A percentile compares a stretch with the other conserved stretches of the same genome.
phyloP scores from a whole-genome alignment of 2,113 vertebrate species.

The Corythornis vintsioides region DNA sequence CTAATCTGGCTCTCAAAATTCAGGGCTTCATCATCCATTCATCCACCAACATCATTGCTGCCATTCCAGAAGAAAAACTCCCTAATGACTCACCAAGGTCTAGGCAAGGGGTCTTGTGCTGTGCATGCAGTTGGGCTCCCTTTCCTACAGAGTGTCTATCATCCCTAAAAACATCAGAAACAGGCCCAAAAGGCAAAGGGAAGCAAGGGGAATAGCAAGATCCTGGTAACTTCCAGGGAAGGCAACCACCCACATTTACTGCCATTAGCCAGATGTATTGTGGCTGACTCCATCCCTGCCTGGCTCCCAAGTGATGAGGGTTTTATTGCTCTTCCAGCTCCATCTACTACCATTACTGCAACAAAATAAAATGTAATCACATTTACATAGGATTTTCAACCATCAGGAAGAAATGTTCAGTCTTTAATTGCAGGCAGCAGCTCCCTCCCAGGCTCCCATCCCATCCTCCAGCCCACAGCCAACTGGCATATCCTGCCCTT shows the following conservation, averaged over 20 bases:
- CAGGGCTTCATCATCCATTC: background rate
- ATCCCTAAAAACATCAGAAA: background rate
- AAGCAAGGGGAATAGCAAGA: background rate
- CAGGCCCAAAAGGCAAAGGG: background rate
- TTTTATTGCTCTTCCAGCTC: conserved; percentile 6
- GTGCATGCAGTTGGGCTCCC: fast-evolving
- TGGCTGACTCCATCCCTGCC: background rate
- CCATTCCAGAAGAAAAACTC: background rate
- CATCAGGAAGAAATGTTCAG: background rate
- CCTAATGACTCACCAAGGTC: fast-evolving
- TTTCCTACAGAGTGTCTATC: background rate
- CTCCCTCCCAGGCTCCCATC: background rate
- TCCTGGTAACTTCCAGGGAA: background rate
- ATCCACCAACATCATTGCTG: background rate
- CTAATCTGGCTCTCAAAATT: background rate
- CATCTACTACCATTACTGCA: background rate
- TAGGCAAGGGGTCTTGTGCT: background rate
- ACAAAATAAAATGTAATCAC: background rate
- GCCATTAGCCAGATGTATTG: background rate
- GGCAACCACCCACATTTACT: background rate
- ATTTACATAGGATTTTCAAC: conserved; percentile 28
- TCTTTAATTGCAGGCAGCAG: background rate
- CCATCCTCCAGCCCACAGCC: background rate
- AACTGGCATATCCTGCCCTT: conserved; percentile 41
- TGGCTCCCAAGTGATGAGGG: background rate